phyloP scores from a whole-genome alignment of 2,888 invertebrate species.

The Netelia fuscicornis region DNA sequence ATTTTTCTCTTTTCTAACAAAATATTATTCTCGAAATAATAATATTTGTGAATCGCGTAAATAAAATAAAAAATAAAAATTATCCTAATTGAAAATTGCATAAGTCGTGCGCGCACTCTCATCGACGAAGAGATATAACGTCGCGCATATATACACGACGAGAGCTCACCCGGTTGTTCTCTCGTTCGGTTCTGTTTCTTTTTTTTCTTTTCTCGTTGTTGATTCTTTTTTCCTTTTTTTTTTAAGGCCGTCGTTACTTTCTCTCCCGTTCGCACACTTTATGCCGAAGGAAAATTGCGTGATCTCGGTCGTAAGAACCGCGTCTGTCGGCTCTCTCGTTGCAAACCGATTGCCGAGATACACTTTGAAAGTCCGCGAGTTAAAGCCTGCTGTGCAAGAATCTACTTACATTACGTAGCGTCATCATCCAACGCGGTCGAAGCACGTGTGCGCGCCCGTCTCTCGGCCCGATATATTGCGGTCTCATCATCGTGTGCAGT shows the following conservation, averaged over 20 bases:
- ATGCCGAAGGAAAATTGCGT: conserved; percentile 62
- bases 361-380: conserved; percentile 28
- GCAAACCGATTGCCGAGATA: conserved; percentile 46
- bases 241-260: conserved; percentile 65
- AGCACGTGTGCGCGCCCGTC: neutral
- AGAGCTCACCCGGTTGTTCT: conserved; percentile 38
- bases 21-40: neutral
- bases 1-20: neutral
- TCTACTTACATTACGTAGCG: conserved; percentile 10
- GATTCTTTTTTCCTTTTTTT: neutral
- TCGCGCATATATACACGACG: conserved; percentile 11
- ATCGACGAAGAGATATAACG: neutral
- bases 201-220: conserved; percentile 3
- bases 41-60: neutral
- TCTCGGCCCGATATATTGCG: neutral
- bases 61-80: conserved; percentile 21
- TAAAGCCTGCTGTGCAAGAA: conserved; percentile 9
- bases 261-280: conserved; percentile 57
- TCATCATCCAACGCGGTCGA: conserved; percentile 1
- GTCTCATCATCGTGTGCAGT: neutral
- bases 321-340: conserved; percentile 40
- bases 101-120: neutral
- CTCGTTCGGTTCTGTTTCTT: conserved; percentile 4
- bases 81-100: conserved; percentile 12
- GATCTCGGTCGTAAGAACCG: conserved; percentile 46